These are phyloP conservation scores for Spizella passerina DNA, from an alignment of 2,797 vertebrate species.

Conservation along the genomic window DNA sequence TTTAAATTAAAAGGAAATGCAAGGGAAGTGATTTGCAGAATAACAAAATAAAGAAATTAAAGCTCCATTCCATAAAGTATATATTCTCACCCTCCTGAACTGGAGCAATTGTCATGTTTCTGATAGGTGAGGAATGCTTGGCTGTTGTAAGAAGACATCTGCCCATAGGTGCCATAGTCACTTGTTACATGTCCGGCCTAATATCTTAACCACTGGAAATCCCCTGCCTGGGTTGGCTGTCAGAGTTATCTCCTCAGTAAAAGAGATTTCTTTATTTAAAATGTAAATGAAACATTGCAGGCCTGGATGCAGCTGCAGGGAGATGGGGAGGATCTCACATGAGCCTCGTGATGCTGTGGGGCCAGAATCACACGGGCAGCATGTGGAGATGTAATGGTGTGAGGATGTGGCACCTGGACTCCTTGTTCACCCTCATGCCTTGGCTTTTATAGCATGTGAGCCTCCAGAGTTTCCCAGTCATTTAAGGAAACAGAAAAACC, in stretches of 20 bases:
- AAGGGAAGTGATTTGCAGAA: neutral
- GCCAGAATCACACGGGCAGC: neutral
- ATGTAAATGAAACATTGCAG: neutral
- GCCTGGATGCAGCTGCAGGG: neutral
- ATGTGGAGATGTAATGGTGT: neutral
- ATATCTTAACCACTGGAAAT: neutral
- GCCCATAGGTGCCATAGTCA: neutral
- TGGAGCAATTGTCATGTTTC: neutral
- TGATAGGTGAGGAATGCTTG: neutral
- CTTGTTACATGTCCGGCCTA: neutral
- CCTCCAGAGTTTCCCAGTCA: neutral
- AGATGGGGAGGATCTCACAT: neutral
- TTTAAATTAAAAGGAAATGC: slow-evolving; percentile 15
- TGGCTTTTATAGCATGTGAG: neutral
- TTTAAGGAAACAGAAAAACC: neutral
- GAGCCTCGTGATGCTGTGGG: fast-evolving
- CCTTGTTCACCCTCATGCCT: fast-evolving
- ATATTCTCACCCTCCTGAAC: neutral
- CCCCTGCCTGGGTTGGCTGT: neutral
- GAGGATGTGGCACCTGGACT: neutral
- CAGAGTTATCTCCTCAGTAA: neutral
- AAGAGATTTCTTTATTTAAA: neutral
- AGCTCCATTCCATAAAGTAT: neutral
- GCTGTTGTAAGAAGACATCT: neutral
- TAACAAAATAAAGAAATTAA: neutral